Percentiles rank a stretch among this genome's conserved stretches.
Conservation (phyloP, 23 tunicate species). For the Botrylloides violaceus region DNA sequence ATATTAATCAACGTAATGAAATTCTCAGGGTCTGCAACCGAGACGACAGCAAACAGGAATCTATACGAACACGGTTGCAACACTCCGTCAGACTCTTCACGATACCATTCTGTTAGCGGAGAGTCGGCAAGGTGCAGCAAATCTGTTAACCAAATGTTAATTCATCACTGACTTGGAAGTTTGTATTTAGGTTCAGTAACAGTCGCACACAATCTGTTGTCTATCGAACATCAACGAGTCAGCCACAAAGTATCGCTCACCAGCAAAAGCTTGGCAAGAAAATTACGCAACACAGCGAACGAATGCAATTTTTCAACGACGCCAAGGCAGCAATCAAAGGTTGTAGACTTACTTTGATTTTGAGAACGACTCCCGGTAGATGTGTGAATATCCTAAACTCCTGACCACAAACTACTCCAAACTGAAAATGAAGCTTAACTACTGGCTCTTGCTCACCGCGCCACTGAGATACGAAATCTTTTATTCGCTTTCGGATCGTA, state of each 20-base stretch:
- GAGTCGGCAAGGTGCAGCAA: slow-evolving; percentile 3
- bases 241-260: background rate
- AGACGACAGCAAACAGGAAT: background rate
- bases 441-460: too few species aligned
- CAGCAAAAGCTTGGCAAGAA: background rate
- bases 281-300: background rate
- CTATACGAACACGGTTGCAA: background rate
- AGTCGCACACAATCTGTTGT: slow-evolving; percentile 16
- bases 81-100: background rate
- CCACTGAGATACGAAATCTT: too few species aligned
- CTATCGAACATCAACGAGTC: slow-evolving; percentile 1
- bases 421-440: too few species aligned
- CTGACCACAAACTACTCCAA: too few species aligned
- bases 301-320: slow-evolving; percentile 29
- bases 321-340: slow-evolving; percentile 67
- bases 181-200: slow-evolving; percentile 2
- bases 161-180: background rate
- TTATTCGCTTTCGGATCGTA: too few species aligned
- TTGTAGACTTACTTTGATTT: background rate
- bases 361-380: too few species aligned
- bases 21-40: background rate
- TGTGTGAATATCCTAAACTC: too few species aligned
- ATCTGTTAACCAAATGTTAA: too few species aligned
- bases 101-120: slow-evolving; percentile 13
- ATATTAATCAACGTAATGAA: background rate